Conservation (phyloP, 2,113 vertebrate genomes). For the Mormyrus iriodes region DNA sequence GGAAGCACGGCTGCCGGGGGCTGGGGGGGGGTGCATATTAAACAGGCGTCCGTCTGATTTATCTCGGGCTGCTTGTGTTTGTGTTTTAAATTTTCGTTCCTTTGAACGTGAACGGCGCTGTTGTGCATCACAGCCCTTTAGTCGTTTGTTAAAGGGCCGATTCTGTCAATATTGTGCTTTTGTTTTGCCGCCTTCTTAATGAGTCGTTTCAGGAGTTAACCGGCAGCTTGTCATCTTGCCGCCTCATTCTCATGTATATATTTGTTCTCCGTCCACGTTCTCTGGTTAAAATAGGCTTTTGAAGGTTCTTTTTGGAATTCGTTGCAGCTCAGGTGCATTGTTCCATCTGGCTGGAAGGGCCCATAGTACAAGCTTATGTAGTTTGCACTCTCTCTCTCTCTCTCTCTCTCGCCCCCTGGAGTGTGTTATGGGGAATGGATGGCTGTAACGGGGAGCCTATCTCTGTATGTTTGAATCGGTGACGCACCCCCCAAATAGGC, state of each 20-base stretch:
- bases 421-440: neutral
- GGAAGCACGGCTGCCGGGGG: conserved; percentile 48
- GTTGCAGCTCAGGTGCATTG: neutral
- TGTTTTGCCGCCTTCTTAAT: neutral
- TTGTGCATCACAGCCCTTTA: conserved; percentile 54
- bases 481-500: neutral
- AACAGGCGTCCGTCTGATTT: conserved; percentile 1
- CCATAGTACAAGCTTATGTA: neutral
- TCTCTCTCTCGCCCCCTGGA: neutral
- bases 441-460: neutral
- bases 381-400: neutral
- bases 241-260: neutral
- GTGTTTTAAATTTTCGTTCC: neutral
- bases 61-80: neutral
- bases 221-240: neutral
- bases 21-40: conserved; percentile 62
- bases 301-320: neutral
- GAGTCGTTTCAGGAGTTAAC: neutral
- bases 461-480: neutral
- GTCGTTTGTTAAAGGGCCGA: conserved; percentile 61
- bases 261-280: neutral
- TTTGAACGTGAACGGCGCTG: neutral
- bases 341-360: neutral
- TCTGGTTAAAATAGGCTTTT: neutral
- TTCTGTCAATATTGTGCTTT: conserved; percentile 52